Evolutionary conservation across 2,113 vertebrate species (phyloP), one percentile per base, ranked within the genome.

Genomic region (Callaeas wilsoni): DNA sequence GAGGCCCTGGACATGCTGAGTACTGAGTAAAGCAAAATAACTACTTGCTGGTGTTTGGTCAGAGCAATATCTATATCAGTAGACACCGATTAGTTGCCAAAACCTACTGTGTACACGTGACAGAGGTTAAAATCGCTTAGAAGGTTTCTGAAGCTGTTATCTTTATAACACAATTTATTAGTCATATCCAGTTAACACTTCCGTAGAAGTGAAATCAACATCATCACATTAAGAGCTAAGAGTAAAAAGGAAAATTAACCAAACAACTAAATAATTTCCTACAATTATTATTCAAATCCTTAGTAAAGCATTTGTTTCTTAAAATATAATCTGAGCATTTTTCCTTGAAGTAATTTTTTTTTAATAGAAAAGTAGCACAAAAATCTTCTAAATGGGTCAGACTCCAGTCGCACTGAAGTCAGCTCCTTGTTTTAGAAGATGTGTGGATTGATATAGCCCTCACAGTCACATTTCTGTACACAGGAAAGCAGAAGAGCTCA

Each of bases 261-360:
- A 81, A 86, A 82, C 49, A 93, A 95, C 64, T 60, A 75, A 94
- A 89, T 89, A 73, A 68, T 71, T 95, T 96, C 87, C 62, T 59
- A 74, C 87, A 96, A 94, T 96, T 98, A 93, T 89, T 96, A 94
- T 96, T 96, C 84, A 94, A 95, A 93, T 71, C 10, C 82, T 91
- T 96, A 89, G 76, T 84, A 93, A 65, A 89, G 75, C 70, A 56
- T 80, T 65, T 78, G 30, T 91, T 89, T 94, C 83, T 95, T 91
- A 65, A 94, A 97, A 65, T 16, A 10, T 33, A 88, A 63, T 82
- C 64, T 90, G 96, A 96, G 59, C 13, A 68, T 93, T 96, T 96
- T 90, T 44, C 81, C 47, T 57, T 60, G n/a, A 70, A 85, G 17
- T 20, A 55, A 25, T 67, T 77, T 76, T 2, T 87, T 84, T 81